These are phyloP conservation scores for Silurus meridionalis DNA, from an alignment of 2,113 vertebrate species.

Conservation along the genomic window DNA sequence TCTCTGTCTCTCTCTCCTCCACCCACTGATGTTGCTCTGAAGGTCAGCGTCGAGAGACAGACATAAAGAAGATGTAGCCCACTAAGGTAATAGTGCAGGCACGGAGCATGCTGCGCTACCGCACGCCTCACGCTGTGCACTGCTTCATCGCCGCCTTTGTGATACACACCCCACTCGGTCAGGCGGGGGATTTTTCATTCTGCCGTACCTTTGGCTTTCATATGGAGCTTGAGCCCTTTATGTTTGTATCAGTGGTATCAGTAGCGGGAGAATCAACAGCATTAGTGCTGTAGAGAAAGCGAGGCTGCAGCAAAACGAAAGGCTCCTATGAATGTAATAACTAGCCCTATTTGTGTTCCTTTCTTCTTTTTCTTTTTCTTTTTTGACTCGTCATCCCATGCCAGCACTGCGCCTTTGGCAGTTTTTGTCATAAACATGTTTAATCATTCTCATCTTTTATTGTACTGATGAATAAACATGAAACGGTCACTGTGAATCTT, in stretches of 20 bases:
- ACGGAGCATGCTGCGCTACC: slow-evolving; percentile 47
- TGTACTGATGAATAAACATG: slow-evolving; percentile 17
- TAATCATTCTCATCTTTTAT: neutral
- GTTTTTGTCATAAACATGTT: slow-evolving; percentile 1
- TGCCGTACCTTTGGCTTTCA: slow-evolving; percentile 31
- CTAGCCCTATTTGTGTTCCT: neutral
- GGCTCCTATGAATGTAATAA: slow-evolving; percentile 12
- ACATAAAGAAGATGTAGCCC: slow-evolving; percentile 60
- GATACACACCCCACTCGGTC: slow-evolving; percentile 36
- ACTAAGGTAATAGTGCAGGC: slow-evolving; percentile 55
- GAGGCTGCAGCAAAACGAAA: slow-evolving; percentile 13
- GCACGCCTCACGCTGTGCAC: slow-evolving; percentile 40
- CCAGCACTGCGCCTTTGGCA: neutral
- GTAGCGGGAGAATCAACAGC: slow-evolving; percentile 23
- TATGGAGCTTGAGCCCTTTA: slow-evolving; percentile 35
- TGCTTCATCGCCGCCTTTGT: slow-evolving; percentile 47
- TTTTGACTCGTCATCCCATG: neutral
- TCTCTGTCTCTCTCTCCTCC: slow-evolving; percentile 38
- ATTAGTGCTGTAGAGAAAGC: slow-evolving; percentile 6
- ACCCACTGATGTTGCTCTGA: slow-evolving; percentile 55
- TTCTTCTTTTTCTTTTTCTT: neutral
- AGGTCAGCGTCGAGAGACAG: slow-evolving; percentile 61
- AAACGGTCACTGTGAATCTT: neutral
- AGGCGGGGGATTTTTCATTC: slow-evolving; percentile 37
- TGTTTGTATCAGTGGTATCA: slow-evolving; percentile 29